phyloP scores from a whole-genome alignment of 2,888 invertebrate genomes.

The Lithophane socia region DNA sequence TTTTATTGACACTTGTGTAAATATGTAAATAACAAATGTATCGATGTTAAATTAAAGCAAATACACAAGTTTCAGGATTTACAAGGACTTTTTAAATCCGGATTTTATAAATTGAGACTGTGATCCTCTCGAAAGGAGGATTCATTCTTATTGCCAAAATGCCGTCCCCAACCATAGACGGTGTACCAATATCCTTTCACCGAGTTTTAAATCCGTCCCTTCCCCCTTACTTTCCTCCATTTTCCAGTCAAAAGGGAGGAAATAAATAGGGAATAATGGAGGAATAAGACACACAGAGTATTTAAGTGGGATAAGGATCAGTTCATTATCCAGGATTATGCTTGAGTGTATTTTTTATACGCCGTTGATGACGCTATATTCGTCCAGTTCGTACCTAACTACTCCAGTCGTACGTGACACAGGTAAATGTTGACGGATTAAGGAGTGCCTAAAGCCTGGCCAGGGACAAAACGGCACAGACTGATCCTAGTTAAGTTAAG shows the following conservation, averaged over 20 bases:
- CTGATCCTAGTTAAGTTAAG: slow-evolving; percentile 3
- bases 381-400: not conserved
- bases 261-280: not conserved
- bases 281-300: not conserved
- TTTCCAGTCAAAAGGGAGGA: not conserved
- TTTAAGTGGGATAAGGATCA: slow-evolving; percentile 5
- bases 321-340: slow-evolving; percentile 1
- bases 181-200: not conserved
- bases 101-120: slow-evolving; percentile 15
- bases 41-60: not conserved
- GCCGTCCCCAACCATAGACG: not conserved
- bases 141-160: not conserved
- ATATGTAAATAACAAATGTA: slow-evolving; percentile 4
- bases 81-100: not conserved
- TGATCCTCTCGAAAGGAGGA: not conserved
- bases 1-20: not conserved
- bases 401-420: slow-evolving; percentile 38
- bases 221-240: not conserved
- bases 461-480: slow-evolving; percentile 14
- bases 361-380: slow-evolving; percentile 3
- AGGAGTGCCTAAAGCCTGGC: slow-evolving; percentile 17
- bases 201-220: slow-evolving; percentile 1
- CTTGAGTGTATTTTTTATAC: slow-evolving; percentile 33
- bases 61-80: not conserved
- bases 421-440: slow-evolving; percentile 35